Conservation (phyloP, 1,140 invertebrate species). For the Pomacea maculata region DNA sequence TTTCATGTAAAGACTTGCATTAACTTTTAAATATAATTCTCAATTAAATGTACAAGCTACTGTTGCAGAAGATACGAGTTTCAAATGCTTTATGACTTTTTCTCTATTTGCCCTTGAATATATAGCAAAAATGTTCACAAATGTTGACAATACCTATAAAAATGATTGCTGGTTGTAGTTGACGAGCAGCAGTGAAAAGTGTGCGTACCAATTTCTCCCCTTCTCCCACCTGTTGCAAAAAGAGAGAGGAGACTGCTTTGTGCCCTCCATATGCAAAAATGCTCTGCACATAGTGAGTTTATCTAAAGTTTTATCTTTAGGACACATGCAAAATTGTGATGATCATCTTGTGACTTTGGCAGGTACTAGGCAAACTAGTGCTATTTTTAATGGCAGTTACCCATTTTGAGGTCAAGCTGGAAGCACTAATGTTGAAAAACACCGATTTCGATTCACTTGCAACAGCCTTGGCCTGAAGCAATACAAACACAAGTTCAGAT, state of each 20-base stretch:
- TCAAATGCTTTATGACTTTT: too few relatives aligned
- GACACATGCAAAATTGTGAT: too few relatives aligned
- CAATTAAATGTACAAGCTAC: neutral
- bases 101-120: too few relatives aligned
- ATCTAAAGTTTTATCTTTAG: too few relatives aligned
- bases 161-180: slow-evolving; percentile 76
- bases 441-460: slow-evolving; percentile 84
- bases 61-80: neutral
- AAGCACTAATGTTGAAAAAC: slow-evolving; percentile 97
- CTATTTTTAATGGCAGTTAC: slow-evolving; percentile 39
- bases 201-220: slow-evolving; percentile 97
- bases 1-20: neutral
- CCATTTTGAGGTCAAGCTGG: slow-evolving; percentile 93
- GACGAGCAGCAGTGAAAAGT: slow-evolving; percentile 91
- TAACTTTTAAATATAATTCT: neutral
- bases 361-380: too few relatives aligned
- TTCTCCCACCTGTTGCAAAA: slow-evolving; percentile 87
- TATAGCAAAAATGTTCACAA: too few relatives aligned
- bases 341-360: too few relatives aligned
- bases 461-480: slow-evolving; percentile 63
- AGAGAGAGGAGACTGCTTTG: neutral
- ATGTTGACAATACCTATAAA: slow-evolving; percentile 74
- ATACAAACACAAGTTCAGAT: slow-evolving; percentile 10
- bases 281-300: too few relatives aligned
- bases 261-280: too few relatives aligned